Evolutionary conservation across 1,140 invertebrate species (phyloP).

Genomic region (Halesus radiatus): DNA sequence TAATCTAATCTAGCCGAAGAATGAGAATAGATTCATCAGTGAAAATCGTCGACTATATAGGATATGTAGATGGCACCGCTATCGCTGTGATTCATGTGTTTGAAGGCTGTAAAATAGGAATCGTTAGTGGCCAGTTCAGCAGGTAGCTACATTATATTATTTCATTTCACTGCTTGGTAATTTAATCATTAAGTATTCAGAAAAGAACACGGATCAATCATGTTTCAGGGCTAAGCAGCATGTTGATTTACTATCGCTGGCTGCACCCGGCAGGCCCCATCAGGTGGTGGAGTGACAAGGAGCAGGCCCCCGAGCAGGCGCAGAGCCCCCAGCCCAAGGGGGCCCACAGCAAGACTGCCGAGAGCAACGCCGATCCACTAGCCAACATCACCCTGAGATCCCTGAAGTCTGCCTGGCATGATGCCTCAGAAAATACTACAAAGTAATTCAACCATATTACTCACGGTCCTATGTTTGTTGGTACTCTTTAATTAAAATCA

Average conservation of each 20-base stretch:
- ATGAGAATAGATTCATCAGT: too few species aligned
- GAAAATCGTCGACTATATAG: too few species aligned
- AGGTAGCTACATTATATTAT: too few species aligned
- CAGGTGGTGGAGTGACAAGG: slow-evolving; percentile 62
- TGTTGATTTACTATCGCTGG: slow-evolving; percentile 77
- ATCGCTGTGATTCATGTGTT: too few species aligned
- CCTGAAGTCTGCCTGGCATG: slow-evolving; percentile 57
- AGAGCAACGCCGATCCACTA: slow-evolving; percentile 2
- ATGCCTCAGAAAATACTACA: slow-evolving; percentile 40
- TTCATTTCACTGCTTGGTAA: too few species aligned
- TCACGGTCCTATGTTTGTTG: too few species aligned
- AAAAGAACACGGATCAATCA: neutral
- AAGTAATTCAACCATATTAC: slow-evolving; percentile 40
- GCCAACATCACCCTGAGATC: slow-evolving; percentile 55
- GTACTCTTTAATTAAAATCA: too few species aligned
- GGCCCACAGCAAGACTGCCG: neutral
- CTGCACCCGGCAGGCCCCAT: slow-evolving; percentile 73
- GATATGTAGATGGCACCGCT: too few species aligned
- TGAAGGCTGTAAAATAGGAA: too few species aligned
- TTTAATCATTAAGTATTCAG: too few species aligned
- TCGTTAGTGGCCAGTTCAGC: too few species aligned
- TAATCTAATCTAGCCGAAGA: too few species aligned
- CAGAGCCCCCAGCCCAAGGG: neutral
- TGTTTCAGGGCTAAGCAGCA: slow-evolving; percentile 71
- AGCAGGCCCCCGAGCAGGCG: slow-evolving; percentile 28